A percentile compares a stretch with the other conserved stretches of the same genome.
Evolutionary conservation across 1,140 invertebrate genomes (phyloP).

Genomic region (Latrodectus geometricus): DNA sequence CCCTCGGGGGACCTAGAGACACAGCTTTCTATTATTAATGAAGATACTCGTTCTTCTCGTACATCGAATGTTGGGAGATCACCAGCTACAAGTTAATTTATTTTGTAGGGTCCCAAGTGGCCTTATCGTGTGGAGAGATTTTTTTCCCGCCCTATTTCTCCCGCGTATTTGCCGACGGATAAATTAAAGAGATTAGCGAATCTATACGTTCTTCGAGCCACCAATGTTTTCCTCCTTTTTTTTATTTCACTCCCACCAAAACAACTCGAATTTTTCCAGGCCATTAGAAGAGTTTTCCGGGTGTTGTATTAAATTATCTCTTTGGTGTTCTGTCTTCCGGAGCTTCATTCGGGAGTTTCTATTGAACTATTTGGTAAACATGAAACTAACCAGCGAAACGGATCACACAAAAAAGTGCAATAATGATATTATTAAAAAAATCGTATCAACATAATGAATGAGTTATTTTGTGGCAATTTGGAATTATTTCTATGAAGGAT

Average conservation of each 20-base stretch:
- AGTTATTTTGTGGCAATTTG: too few relatives aligned
- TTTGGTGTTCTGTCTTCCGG: too few relatives aligned
- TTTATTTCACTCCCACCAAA: not conserved
- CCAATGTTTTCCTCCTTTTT: not conserved
- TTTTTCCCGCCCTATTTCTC: not conserved
- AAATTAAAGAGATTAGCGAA: conserved; percentile 43
- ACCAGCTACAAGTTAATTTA: conserved; percentile 43
- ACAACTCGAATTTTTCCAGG: not conserved
- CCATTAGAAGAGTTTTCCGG: not conserved
- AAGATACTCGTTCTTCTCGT: not conserved
- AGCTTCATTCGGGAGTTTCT: too few relatives aligned
- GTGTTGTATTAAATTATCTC: not conserved
- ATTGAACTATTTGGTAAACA: too few relatives aligned
- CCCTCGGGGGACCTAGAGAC: not conserved
- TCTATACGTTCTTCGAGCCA: not conserved
- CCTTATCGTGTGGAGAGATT: conserved; percentile 6
- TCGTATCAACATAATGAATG: too few relatives aligned
- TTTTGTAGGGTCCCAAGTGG: not conserved
- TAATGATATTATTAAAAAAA: too few relatives aligned
- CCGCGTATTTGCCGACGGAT: conserved; percentile 15
- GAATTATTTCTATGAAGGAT: too few relatives aligned
- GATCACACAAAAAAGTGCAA: too few relatives aligned
- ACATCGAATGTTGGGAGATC: not conserved
- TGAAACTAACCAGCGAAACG: too few relatives aligned
- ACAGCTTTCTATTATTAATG: conserved; percentile 22